Evolutionary conservation across 1,140 invertebrate genomes (phyloP).

Genomic region (Amyelois transitella): DNA sequence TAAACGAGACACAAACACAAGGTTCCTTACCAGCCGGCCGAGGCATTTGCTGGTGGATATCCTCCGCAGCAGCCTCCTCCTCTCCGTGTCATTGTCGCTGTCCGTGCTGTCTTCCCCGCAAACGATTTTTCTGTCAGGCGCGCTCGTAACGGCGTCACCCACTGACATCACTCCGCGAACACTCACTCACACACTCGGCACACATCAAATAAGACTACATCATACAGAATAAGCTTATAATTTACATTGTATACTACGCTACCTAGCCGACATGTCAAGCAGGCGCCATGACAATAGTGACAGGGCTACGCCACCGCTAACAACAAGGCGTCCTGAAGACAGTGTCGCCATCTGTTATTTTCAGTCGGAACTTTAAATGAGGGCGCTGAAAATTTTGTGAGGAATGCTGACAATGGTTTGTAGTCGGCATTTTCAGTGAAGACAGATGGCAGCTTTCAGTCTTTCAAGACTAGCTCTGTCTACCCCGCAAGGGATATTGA

Average conservation of each 20-base stretch:
- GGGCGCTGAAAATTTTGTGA: background rate
- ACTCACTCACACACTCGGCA: conserved; percentile 42
- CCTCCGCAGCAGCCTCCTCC: conserved; percentile 49
- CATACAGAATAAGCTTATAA: conserved; percentile 58
- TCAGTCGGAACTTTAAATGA: conserved; percentile 1
- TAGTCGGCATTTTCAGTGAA: too few relatives aligned
- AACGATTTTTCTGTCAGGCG: conserved; percentile 37
- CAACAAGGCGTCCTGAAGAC: conserved; percentile 47
- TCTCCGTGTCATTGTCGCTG: conserved; percentile 64
- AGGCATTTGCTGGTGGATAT: conserved; percentile 68
- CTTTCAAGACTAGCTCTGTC: too few relatives aligned
- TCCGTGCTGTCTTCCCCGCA: conserved; percentile 60
- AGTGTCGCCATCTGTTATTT: conserved; percentile 24
- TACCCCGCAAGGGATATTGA: too few relatives aligned
- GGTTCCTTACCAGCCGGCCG: conserved; percentile 54
- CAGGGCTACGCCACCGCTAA: conserved; percentile 43
- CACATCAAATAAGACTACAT: conserved; percentile 60
- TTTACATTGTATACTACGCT: conserved; percentile 56
- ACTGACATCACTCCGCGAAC: conserved; percentile 59
- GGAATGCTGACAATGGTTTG: background rate
- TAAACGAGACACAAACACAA: conserved; percentile 10
- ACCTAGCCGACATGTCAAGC: conserved; percentile 60
- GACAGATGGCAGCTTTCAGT: too few relatives aligned
- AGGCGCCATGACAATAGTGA: conserved; percentile 64
- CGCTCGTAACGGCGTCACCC: conserved; percentile 31